phyloP scores from a whole-genome alignment of 2,888 invertebrate genomes.

The Tiliacea citrago region DNA sequence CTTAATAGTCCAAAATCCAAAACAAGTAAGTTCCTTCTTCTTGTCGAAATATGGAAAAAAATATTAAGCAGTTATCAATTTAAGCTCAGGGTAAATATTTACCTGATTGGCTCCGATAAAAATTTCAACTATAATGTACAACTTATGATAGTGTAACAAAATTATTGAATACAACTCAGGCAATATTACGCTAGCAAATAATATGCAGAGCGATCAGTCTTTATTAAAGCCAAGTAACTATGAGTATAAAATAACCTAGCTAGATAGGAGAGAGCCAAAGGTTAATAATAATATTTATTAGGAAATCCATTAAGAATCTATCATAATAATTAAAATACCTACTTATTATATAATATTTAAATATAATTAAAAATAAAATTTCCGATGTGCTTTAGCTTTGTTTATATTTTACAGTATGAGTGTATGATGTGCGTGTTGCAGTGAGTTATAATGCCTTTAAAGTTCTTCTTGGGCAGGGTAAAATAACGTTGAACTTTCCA shows the following conservation, averaged over 20 bases:
- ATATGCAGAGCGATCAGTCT: slow-evolving; percentile 38
- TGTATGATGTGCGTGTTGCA: neutral
- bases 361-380: neutral
- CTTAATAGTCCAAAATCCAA: neutral
- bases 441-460: neutral
- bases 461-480: neutral
- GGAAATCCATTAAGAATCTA: neutral
- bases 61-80: neutral
- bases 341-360: neutral
- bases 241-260: neutral
- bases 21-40: too few relatives aligned
- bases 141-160: slow-evolving; percentile 5
- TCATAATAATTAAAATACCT: neutral
- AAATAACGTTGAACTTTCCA: slow-evolving; percentile 11
- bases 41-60: neutral
- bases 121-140: neutral
- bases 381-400: neutral
- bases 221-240: slow-evolving; percentile 15
- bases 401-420: neutral
- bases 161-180: slow-evolving; percentile 2
- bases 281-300: neutral
- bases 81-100: neutral
- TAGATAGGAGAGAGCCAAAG: slow-evolving; percentile 2
- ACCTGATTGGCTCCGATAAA: neutral
- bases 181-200: slow-evolving; percentile 30